Evolutionary conservation across 2,797 vertebrate species (phyloP), one percentile per base, ranked within the genome.

Genomic region (Antennarius maculatus): DNA sequence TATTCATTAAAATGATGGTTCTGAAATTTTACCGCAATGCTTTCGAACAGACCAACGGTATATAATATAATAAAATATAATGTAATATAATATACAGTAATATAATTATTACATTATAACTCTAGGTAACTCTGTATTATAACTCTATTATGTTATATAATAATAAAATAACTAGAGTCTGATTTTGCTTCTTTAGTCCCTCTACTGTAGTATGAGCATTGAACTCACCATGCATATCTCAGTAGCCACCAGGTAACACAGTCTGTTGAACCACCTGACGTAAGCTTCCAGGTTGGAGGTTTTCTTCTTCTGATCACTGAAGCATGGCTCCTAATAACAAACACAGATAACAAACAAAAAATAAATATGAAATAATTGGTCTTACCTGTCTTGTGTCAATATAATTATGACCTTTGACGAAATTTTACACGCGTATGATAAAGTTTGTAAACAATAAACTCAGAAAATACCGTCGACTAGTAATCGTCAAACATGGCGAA

Each of bases 201-300:
- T 23, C 23, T 5, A 13, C n/a, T n/a, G n/a, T n/a, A n/a, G 18
- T 14, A 45, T 17, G n/a, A n/a, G 13, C 59, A 52, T 72, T 65
- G 54, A 60, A 79, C 95, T 92, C 82, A 98, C 97, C 96, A 97
- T 95, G 91, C 97, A 98, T 80, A 97, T 97, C 93, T 97, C 97
- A 2, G 97, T 98, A 0, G 97, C 96, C 7, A 97, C 95, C 4
- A 98, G 94, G 90, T 96, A 98, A 87, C 95, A 92, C 76, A 90
- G 76, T 62, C 96, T 94, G 92, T 99, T 99, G 83, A 99, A 99
- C 97, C 97, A 99, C 57, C 97, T 95, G 80, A 99, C 97, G 0
- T 98, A 99, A 3, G 96, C 96, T 90, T 99, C 96, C 63, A 99
- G 91, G 79, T 97, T 98, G 37, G 93, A 90, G 27, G 95, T 94